These are phyloP conservation scores for Agriotes lineatus DNA, from an alignment of 2,888 invertebrate species.

Conservation along the genomic window DNA sequence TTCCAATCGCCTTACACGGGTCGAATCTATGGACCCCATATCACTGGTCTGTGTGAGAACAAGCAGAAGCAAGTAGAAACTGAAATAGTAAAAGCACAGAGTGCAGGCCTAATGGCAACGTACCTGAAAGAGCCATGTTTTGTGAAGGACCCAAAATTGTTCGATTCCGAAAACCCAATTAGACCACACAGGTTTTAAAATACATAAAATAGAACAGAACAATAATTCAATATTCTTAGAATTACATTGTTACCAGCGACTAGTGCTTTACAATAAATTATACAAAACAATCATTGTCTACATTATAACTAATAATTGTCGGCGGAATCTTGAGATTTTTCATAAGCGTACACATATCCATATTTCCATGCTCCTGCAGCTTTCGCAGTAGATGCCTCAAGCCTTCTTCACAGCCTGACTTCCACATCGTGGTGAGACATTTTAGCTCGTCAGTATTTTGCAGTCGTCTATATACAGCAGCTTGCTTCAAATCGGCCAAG, in stretches of 20 bases:
- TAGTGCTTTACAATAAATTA: too few relatives aligned
- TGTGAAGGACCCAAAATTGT: constrained; percentile 89
- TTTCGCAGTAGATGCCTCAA: constrained; percentile 7
- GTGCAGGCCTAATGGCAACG: constrained; percentile 85
- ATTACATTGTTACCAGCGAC: too few relatives aligned
- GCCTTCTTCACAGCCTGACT: constrained; percentile 14
- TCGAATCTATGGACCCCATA: constrained; percentile 89
- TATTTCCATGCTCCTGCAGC: constrained; percentile 23
- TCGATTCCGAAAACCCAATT: constrained; percentile 88
- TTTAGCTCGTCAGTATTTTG: constrained; percentile 27
- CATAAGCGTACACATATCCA: constrained; percentile 19
- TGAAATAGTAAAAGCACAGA: constrained; percentile 82
- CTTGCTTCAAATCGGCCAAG: constrained; percentile 25
- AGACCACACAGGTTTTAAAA: constrained; percentile 83
- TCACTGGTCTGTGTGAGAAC: constrained; percentile 90
- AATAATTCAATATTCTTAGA: too few relatives aligned
- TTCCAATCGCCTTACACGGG: constrained; percentile 98
- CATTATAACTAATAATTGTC: background rate
- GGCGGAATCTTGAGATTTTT: constrained; percentile 21
- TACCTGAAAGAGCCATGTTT: constrained; percentile 85
- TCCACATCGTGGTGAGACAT: constrained; percentile 12
- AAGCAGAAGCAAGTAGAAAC: constrained; percentile 82
- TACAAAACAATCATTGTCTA: constrained; percentile 8
- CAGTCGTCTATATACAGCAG: constrained; percentile 26
- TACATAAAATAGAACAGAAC: too few relatives aligned